Evolutionary conservation across 2,113 vertebrate species (phyloP).

Genomic region (Chaetura pelagica): DNA sequence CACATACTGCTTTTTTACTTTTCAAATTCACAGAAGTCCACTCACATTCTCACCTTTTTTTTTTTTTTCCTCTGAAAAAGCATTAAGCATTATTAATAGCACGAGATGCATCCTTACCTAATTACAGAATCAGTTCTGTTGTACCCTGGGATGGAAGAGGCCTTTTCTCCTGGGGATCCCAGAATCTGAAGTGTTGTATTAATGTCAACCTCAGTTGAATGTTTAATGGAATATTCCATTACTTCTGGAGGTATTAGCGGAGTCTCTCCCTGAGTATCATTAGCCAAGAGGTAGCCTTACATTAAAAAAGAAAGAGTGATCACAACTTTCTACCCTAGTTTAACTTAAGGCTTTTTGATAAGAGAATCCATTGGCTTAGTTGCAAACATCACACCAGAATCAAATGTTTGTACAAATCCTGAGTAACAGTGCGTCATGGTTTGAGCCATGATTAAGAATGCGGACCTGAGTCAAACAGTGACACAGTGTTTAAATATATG

Average conservation of each 20-base stretch:
- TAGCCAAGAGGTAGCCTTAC: conserved; percentile 96
- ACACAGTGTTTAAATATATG: neutral
- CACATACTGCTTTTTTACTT: neutral
- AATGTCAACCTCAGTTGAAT: conserved; percentile 97
- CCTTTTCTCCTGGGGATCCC: conserved; percentile 96
- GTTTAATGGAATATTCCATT: conserved; percentile 99
- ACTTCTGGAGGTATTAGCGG: conserved; percentile 97
- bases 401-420: neutral
- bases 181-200: conserved; percentile 98
- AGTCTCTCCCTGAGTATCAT: conserved; percentile 98
- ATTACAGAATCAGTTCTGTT: conserved; percentile 98
- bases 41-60: neutral
- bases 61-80: neutral
- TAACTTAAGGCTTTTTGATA: conserved; percentile 40
- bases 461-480: too few species aligned
- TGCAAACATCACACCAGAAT: neutral
- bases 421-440: too few species aligned
- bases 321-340: conserved; percentile 74
- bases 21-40: neutral
- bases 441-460: too few species aligned
- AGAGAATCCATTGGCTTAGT: neutral
- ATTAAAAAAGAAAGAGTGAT: conserved; percentile 78
- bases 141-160: conserved; percentile 96
- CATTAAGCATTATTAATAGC: neutral
- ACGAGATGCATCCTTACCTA: conserved; percentile 80